Conservation (phyloP, 2,888 invertebrate species). For the Branchipolynoe longqiensis region DNA sequence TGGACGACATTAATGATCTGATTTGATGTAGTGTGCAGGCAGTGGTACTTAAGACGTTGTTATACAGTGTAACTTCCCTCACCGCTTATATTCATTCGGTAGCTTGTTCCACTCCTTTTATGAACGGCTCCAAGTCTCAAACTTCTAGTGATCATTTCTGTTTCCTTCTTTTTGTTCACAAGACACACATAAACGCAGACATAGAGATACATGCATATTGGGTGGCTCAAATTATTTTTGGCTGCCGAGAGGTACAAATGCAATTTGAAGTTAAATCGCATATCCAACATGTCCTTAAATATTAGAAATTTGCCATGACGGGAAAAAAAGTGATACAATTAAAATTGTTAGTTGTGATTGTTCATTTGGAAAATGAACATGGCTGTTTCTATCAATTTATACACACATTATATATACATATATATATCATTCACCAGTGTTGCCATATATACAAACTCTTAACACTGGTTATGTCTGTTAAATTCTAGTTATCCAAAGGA, state of each 20-base stretch:
- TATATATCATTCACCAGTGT: background rate
- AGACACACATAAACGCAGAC: background rate
- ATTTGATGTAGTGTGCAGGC: background rate
- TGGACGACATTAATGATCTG: too few species aligned
- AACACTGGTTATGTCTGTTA: background rate
- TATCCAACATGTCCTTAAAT: too few species aligned
- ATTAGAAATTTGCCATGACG: too few species aligned
- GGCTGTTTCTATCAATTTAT: constrained; percentile 21
- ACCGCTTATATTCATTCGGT: too few species aligned
- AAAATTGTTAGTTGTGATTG: constrained; percentile 9
- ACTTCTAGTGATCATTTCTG: constrained; percentile 16
- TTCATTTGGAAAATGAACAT: too few species aligned
- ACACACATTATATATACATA: too few species aligned
- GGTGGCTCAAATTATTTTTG: background rate
- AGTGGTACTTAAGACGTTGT: constrained; percentile 38
- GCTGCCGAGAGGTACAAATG: constrained; percentile 23
- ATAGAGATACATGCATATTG: background rate
- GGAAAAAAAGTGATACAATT: constrained; percentile 1
- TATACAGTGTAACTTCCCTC: constrained; percentile 9
- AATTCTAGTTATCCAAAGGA: background rate
- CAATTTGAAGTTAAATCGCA: too few species aligned
- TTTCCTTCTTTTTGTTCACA: too few species aligned
- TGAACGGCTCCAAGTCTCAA: constrained; percentile 30
- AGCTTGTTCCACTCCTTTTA: background rate
- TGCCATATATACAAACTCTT: too few species aligned